These are phyloP conservation scores for Encarsia formosa DNA, from an alignment of 2,888 invertebrate species.

Conservation along the genomic window DNA sequence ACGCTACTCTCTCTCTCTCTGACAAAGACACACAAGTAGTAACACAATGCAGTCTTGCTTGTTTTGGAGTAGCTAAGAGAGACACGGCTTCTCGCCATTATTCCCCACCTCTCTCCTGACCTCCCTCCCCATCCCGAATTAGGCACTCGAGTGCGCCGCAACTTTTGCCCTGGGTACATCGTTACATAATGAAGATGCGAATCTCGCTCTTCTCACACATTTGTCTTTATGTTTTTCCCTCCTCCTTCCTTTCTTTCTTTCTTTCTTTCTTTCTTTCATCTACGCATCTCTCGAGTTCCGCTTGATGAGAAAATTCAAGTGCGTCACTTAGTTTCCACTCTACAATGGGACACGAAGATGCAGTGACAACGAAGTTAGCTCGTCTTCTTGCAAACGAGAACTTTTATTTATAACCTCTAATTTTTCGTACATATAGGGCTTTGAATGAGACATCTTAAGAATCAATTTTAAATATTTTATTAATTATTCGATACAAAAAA, in stretches of 20 bases:
- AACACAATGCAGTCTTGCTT: constrained; percentile 29
- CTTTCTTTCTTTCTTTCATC: not conserved
- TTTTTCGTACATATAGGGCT: too few species aligned
- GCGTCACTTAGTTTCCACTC: too few species aligned
- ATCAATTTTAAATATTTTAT: too few species aligned
- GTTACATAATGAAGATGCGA: constrained; percentile 39
- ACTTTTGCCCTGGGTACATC: constrained; percentile 40
- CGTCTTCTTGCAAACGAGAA: too few species aligned
- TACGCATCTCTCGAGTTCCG: not conserved
- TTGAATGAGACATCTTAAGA: too few species aligned
- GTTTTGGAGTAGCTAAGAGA: constrained; percentile 19
- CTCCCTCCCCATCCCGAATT: constrained; percentile 32
- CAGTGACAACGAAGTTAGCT: too few species aligned
- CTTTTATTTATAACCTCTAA: too few species aligned
- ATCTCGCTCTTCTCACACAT: constrained; percentile 26
- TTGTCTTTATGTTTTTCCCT: too few species aligned
- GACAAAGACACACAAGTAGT: constrained; percentile 10
- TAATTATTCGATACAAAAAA: too few species aligned
- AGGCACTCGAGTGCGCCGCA: constrained; percentile 34
- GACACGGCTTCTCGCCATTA: not conserved
- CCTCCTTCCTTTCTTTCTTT: constrained; percentile 11
- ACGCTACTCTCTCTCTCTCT: constrained; percentile 2
- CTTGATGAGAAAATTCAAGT: too few species aligned
- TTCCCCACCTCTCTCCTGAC: not conserved
- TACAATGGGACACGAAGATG: too few species aligned